Base-by-base conservation (phyloP, 2,797 vertebrate species). In the Anguilla marmorata region DNA sequence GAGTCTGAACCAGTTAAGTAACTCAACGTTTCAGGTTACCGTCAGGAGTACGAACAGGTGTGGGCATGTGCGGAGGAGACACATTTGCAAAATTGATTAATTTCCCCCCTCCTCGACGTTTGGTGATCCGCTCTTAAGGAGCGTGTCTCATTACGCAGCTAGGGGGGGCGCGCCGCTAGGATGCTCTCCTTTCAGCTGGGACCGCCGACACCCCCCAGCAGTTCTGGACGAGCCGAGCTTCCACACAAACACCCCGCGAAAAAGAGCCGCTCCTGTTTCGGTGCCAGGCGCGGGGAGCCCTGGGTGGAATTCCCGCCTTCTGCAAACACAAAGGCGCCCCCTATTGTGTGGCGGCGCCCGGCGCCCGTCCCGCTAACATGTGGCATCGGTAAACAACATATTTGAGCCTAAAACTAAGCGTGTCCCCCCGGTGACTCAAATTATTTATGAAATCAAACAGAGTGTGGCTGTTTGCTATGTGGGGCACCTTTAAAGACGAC, bases 371-470 rank as follows among this genome's bases (percentile, higher is more conserved):
- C 95, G 94, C 91, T 94, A 95, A 95, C 96, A 95, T 96, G 95
- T 96, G 95, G 95, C 93, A 89, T 96, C 93, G 95, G 95, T 96
- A 96, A 96, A 96, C 95, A 96, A 95, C 95, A 93, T 92, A 41
- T 94, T 95, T 95, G 94, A 95, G 95, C 95, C 95, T 96, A 94
- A 96, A 97, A 96, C 95, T 96, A 96, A 94, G 95, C 90, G 90
- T 82, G 93, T 96, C 95, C 95, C 95, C 58, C 95, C 56, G 89
- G 93, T 95, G 95, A 95, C 94, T 94, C 93, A 95, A 96, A 97
- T 97, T 96, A 96, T 96, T 96, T 96, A 96, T 96, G 95, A 96
- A 95, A 96, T 96, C 95, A 96, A 96, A 96, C 96, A 96, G 92
- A 94, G 95, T 93, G 93, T 92, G 92, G 94, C 94, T 94, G 92